A percentile compares a stretch with the other conserved stretches of the same genome.
Evolutionary conservation across 2,888 invertebrate genomes (phyloP).

Genomic region (Linnaemya vulpina): DNA sequence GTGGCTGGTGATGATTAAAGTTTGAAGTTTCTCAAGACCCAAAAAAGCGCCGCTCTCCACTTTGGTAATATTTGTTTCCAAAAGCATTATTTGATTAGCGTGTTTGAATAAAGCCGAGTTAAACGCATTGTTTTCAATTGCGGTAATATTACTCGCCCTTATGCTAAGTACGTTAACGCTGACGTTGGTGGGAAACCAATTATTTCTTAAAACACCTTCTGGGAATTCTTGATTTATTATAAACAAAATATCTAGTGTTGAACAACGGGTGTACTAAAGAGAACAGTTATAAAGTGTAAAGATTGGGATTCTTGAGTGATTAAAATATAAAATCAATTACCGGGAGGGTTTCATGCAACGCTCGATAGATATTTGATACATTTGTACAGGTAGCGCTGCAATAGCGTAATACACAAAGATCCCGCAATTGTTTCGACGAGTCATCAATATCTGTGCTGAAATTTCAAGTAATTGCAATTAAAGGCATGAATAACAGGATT

Average conservation of each 20-base stretch:
- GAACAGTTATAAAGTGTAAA: neutral
- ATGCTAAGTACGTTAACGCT: slow-evolving; percentile 74
- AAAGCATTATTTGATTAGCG: slow-evolving; percentile 74
- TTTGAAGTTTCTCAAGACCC: slow-evolving; percentile 76
- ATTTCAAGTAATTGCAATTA: neutral
- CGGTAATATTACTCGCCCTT: slow-evolving; percentile 68
- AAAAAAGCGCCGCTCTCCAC: slow-evolving; percentile 76
- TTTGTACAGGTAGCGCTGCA: slow-evolving; percentile 68
- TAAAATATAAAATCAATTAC: slow-evolving; percentile 50
- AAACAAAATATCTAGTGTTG: slow-evolving; percentile 67
- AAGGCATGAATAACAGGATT: too few species aligned
- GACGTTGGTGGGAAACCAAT: slow-evolving; percentile 61
- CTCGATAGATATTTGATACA: slow-evolving; percentile 56
- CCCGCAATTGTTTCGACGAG: neutral
- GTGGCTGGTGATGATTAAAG: slow-evolving; percentile 75
- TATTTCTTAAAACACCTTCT: slow-evolving; percentile 49
- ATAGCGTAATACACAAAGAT: slow-evolving; percentile 66
- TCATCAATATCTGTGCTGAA: neutral
- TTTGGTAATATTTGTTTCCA: slow-evolving; percentile 70
- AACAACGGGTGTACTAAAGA: slow-evolving; percentile 70
- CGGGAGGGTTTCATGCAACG: slow-evolving; percentile 53
- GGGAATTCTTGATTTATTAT: slow-evolving; percentile 73
- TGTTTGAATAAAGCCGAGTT: slow-evolving; percentile 75
- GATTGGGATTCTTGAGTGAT: too few species aligned
- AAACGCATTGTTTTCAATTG: slow-evolving; percentile 77